These are phyloP conservation scores for Pteruthius melanotis DNA, from an alignment of 2,113 vertebrate species.

Conservation along the genomic window DNA sequence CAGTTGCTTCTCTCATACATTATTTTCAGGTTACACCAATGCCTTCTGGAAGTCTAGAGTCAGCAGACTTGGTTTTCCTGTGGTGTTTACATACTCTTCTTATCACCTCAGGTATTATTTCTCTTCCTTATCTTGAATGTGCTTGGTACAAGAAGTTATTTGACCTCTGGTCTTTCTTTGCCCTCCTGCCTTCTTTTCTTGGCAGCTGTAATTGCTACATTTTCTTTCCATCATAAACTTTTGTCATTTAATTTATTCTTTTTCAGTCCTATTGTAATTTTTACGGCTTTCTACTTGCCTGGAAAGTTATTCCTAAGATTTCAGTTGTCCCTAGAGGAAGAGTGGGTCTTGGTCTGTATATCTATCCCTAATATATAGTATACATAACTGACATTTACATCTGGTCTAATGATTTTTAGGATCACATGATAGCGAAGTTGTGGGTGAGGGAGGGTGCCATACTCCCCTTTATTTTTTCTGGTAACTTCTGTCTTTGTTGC, in stretches of 20 bases:
- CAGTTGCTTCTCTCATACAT: neutral
- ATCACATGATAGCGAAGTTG: neutral
- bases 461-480: neutral
- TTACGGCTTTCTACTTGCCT: neutral
- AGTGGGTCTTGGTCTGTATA: neutral
- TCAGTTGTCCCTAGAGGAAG: neutral
- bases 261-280: neutral
- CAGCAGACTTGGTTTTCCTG: neutral
- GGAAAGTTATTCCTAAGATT: neutral
- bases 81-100: constrained; percentile 54
- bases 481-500: neutral
- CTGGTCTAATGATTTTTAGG: neutral
- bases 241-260: neutral
- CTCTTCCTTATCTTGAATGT: constrained; percentile 24
- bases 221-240: neutral
- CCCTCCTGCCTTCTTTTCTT: neutral
- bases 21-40: neutral
- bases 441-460: neutral
- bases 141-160: neutral
- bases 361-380: neutral
- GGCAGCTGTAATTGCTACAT: neutral
- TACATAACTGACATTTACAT: neutral
- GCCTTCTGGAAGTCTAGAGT: neutral
- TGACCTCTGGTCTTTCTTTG: neutral
- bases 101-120: constrained; percentile 32